A percentile compares a stretch with the other conserved stretches of the same genome.
Evolutionary conservation across 2,113 vertebrate species (phyloP).

Genomic region (Micronycteris hirsuta): DNA sequence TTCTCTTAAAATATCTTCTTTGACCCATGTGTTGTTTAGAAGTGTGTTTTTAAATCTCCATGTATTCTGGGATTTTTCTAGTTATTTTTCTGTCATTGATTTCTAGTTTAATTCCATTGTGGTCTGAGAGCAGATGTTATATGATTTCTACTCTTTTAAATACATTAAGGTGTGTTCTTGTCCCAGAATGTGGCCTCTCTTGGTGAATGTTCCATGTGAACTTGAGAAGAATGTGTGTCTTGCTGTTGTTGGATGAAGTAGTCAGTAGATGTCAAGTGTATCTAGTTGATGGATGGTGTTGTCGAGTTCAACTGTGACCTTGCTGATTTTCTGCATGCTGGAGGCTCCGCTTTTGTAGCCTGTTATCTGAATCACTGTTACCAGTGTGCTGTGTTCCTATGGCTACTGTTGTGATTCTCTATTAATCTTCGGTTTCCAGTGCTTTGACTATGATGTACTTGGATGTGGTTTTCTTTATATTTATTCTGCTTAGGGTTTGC

Average conservation of each 20-base stretch:
- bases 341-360: neutral
- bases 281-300: neutral
- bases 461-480: neutral
- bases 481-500: neutral
- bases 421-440: too few relatives aligned
- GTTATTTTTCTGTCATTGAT: neutral
- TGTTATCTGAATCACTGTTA: neutral
- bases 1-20: neutral
- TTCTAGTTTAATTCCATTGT: neutral
- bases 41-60: neutral
- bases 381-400: too few relatives aligned
- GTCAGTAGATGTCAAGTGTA: neutral
- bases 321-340: neutral
- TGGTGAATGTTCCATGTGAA: neutral
- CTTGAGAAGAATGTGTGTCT: neutral
- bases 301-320: neutral
- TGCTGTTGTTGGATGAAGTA: neutral
- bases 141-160: neutral
- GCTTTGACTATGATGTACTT: neutral
- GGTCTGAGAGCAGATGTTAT: neutral
- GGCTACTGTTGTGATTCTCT: neutral
- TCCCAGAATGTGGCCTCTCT: neutral
- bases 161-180: neutral
- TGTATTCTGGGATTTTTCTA: neutral
- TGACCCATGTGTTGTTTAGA: neutral